phyloP scores from a whole-genome alignment of 30 jellyfish, hydroid and myxozoan species.

The Cassiopea andromeda region DNA sequence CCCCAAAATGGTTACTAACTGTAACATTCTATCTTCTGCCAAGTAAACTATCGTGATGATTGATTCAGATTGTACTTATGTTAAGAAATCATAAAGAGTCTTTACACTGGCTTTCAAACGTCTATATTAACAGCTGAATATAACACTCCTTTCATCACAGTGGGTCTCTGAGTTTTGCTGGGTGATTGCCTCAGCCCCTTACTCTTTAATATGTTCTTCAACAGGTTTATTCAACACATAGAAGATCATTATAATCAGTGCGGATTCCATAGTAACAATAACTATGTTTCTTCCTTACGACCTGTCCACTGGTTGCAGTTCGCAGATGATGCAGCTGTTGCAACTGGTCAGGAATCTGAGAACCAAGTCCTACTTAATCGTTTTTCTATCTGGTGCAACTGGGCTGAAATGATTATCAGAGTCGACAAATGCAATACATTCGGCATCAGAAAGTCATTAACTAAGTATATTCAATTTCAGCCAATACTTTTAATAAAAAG shows the following conservation, averaged over 20 bases:
- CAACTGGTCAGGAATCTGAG: background rate
- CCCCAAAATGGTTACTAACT: background rate
- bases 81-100: background rate
- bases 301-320: slow-evolving; percentile 20
- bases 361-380: background rate
- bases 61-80: no score
- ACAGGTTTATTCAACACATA: slow-evolving; percentile 1
- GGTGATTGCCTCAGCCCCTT: slow-evolving; percentile 22
- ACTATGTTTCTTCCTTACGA: background rate
- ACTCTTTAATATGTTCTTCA: slow-evolving; percentile 6
- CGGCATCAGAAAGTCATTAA: background rate
- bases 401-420: background rate
- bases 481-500: background rate
- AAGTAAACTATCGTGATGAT: background rate
- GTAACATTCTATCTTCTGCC: background rate
- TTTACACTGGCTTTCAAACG: background rate
- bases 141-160: background rate
- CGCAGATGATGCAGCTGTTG: slow-evolving; percentile 11
- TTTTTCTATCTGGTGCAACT: background rate
- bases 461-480: background rate
- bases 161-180: background rate
- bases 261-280: background rate
- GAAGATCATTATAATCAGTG: background rate
- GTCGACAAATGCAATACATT: background rate
- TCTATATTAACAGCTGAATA: background rate